A percentile compares a stretch with the other conserved stretches of the same genome.
Evolutionary conservation across 2,888 invertebrate species (phyloP).

Genomic region (Drosophila hamatofila): DNA sequence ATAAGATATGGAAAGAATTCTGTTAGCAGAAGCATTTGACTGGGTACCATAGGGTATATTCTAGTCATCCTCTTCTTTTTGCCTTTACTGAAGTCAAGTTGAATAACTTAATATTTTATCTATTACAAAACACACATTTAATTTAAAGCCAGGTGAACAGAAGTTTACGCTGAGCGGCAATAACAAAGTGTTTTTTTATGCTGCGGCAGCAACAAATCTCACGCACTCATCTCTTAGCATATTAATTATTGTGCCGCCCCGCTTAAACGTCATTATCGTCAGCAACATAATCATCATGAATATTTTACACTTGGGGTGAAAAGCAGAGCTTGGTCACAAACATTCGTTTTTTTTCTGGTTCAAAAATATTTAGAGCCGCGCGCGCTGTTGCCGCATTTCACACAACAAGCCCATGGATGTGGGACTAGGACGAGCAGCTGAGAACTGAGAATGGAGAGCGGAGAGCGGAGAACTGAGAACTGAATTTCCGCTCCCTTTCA

Average conservation of each 20-base stretch:
- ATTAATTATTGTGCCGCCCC: constrained; percentile 44
- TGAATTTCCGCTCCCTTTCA: constrained; percentile 44
- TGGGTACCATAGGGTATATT: neutral
- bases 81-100: no score
- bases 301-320: constrained; percentile 29
- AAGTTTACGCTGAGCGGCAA: constrained; percentile 4
- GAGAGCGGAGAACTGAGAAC: neutral
- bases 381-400: constrained; percentile 69
- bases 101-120: neutral
- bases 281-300: constrained; percentile 2
- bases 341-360: constrained; percentile 44
- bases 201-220: constrained; percentile 24
- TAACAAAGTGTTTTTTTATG: constrained; percentile 44
- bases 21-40: no score
- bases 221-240: constrained; percentile 8
- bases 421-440: constrained; percentile 16
- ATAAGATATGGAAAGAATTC: no score
- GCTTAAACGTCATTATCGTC: constrained; percentile 5
- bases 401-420: constrained; percentile 36
- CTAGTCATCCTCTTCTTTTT: neutral
- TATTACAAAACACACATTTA: neutral
- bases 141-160: neutral
- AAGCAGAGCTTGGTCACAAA: constrained; percentile 34
- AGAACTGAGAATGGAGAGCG: constrained; percentile 20
- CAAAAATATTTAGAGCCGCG: constrained; percentile 50